These are phyloP conservation scores for Pocillopora meandrina DNA, from an alignment of 92 coral and sea anemone genomes.

Conservation along the genomic window DNA sequence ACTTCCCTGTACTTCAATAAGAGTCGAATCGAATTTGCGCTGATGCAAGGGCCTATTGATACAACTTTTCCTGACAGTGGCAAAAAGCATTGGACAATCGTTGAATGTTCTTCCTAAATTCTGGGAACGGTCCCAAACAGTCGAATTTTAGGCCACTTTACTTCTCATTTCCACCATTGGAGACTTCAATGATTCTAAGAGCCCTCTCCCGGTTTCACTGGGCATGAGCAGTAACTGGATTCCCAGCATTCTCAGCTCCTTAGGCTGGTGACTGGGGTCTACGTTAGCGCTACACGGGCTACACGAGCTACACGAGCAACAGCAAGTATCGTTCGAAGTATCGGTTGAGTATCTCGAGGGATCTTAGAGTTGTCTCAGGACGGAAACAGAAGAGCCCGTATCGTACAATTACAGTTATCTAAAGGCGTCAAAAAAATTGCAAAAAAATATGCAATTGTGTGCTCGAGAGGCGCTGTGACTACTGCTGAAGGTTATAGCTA, in stretches of 20 bases:
- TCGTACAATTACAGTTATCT: too few species aligned
- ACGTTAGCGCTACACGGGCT: neutral
- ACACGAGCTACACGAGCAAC: neutral
- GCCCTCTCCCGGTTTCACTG: conserved; percentile 57
- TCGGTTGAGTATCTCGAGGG: too few species aligned
- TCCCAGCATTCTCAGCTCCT: conserved; percentile 30
- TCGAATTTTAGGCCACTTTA: conserved; percentile 26
- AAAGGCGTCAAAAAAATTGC: too few species aligned
- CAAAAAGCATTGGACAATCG: conserved; percentile 70
- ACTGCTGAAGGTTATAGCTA: too few species aligned
- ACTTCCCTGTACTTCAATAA: conserved; percentile 29
- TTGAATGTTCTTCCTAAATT: conserved; percentile 22
- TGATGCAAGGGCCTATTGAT: conserved; percentile 34
- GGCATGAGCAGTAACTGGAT: conserved; percentile 33
- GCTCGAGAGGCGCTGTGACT: too few species aligned
- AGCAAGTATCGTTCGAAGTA: too few species aligned
- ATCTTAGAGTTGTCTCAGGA: too few species aligned
- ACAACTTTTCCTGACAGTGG: conserved; percentile 46
- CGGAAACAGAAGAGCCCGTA: too few species aligned
- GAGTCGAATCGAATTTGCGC: conserved; percentile 40
- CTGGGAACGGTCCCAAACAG: conserved; percentile 14
- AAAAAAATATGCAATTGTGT: too few species aligned
- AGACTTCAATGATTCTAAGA: conserved; percentile 9
- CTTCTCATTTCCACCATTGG: conserved; percentile 24
- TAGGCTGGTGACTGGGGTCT: neutral